phyloP scores from a whole-genome alignment of 2,113 vertebrate species.

The Sus scrofa region DNA sequence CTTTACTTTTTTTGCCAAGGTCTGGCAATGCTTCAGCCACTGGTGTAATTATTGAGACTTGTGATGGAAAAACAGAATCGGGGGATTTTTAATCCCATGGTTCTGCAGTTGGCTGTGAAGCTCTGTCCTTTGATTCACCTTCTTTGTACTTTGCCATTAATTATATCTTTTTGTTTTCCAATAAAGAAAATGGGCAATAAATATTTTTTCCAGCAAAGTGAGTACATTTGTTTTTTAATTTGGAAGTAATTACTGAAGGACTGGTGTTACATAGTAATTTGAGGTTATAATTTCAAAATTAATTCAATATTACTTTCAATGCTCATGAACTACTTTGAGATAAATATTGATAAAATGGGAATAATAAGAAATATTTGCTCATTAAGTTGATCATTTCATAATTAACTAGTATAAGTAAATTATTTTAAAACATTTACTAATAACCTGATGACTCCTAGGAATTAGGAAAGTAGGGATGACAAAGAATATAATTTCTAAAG shows the following conservation, averaged over 20 bases:
- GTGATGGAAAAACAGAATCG: not conserved
- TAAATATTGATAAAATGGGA: not conserved
- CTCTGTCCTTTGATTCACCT: not conserved
- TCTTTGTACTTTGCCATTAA: not conserved
- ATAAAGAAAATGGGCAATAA: conserved; percentile 32
- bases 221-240: not conserved
- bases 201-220: not conserved
- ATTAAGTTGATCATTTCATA: conserved; percentile 20
- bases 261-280: not conserved
- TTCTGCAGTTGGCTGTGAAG: not conserved
- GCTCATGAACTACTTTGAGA: not conserved
- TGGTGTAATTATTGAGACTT: not conserved
- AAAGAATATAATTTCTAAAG: conserved; percentile 6
- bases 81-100: not conserved
- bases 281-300: not conserved
- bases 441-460: not conserved
- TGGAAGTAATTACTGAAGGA: conserved; percentile 1
- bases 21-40: not conserved
- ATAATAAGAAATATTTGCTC: conserved; percentile 32
- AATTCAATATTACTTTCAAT: not conserved
- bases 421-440: not conserved
- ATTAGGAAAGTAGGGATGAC: not conserved
- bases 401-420: conserved; percentile 4
- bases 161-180: not conserved
- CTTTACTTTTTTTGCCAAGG: not conserved